Base-by-base conservation (phyloP, 2,888 invertebrate species). In the Melinopterus prodromus region DNA sequence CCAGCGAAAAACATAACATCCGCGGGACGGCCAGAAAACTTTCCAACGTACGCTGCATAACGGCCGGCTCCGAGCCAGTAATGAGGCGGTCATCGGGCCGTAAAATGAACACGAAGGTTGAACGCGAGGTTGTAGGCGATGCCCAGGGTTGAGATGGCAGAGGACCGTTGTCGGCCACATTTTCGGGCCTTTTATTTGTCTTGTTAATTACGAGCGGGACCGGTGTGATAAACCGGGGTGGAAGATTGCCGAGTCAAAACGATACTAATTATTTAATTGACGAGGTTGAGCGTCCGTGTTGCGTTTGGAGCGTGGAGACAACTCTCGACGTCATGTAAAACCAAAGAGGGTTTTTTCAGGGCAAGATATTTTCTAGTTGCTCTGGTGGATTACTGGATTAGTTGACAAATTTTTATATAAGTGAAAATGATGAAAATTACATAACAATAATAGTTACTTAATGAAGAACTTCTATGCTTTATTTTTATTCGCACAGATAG, bases 91-190 rank as follows among this genome's bases (percentile, higher is more conserved):
- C 87, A 86, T 83, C 87, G 86, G 86, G 85, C 87, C 87, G 87
- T 87, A 87, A 88, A 88, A 88, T 88, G 87, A 88, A 88, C 87
- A 86, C 84, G 84, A 85, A 84, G n/a, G n/a, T n/a, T n/a, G n/a
- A n/a, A n/a, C n/a, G 81, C 82, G 76, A 12, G 36, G 77, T 26
- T 26, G 16, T 14, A 16, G 71, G 36, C 26, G 7, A 38, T 36
- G 69, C 35, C 53, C 53, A 12, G 53, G 53, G 53, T 53, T 53
- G 53, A 53, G 53, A 53, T 53, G 53, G 7, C 7, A 7, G 53
- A 12, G 53, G 53, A 9, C 53, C 2, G 26, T 3, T 26, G 53
- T 12, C 53, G 53, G 53, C 7, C 12, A 53, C 53, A n/a, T 53
- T 53, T 53, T 78, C 77, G 53, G 53, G 77, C 78, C 79, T 83